Evolutionary conservation across 1,140 invertebrate species (phyloP), one percentile per base, ranked within the genome.

Genomic region (Orussus abietinus): DNA sequence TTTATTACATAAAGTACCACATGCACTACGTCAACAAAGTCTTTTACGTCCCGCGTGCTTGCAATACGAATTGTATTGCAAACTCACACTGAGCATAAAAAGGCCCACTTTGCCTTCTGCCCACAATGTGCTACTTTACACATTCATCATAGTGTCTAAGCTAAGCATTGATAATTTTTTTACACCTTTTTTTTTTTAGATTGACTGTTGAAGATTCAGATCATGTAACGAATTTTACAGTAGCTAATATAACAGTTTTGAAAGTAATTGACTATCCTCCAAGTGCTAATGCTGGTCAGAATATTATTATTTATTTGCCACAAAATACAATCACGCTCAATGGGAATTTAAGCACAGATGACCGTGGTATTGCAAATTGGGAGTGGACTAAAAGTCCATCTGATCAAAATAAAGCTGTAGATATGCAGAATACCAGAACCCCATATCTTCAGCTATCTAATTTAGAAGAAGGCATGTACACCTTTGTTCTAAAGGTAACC

Each of bases 221-320:
- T 69, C 88, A 90, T 49, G 83, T 83, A 0, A 85, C 81, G 32
- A 93, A 92, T 71, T 91, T 81, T 1, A 90, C 90, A 1, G 84
- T 81, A 11, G 92, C 92, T 18, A 92, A 90, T 69, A 86, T 96
- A 34, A 90, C 85, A 20, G 91, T 96, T 10, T 74, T 95, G 6
- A 92, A 94, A 77, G 85, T 89, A 51, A 92, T 80, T 0, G 93
- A 97, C 64, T 96, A 96, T 77, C 92, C 92, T 3, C 94, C 94
- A 5, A 90, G 89, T 65, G 92, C 93, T 0, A 93, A 93, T 80
- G 92, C 92, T 13, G 91, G 92, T 1, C 84, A 90, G 62, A 85
- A 93, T 59, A 82, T 89, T 21, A 88, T 97, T 29, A 82, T 97
- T 51, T 91, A 91, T 75, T 75, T 96, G 32, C 92, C 93, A 1